Evolutionary conservation across 2,888 invertebrate genomes (phyloP).

Genomic region (Caenorhabditis auriculariae): DNA sequence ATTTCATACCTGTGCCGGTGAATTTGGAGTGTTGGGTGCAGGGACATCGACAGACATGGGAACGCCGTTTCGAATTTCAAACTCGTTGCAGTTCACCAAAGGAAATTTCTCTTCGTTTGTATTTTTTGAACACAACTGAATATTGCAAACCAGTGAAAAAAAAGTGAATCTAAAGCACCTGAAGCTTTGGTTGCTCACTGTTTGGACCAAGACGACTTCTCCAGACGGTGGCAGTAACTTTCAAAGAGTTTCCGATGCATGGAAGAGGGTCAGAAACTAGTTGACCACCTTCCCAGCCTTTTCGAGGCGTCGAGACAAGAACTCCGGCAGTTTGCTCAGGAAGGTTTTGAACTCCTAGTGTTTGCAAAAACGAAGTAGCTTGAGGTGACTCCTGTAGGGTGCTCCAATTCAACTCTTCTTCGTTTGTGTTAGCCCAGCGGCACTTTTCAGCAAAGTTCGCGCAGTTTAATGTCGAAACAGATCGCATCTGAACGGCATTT

Average conservation of each 20-base stretch:
- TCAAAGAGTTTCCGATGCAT: constrained; percentile 33
- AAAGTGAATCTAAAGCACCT: constrained; percentile 16
- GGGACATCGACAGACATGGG: constrained; percentile 42
- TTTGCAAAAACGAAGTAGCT: constrained; percentile 25
- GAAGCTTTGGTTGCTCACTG: constrained; percentile 44
- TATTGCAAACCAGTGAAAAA: background rate
- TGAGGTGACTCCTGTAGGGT: constrained; percentile 22
- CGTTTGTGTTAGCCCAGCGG: constrained; percentile 49
- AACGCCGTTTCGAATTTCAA: constrained; percentile 49
- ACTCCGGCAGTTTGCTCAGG: constrained; percentile 45
- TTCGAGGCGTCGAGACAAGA: constrained; percentile 34
- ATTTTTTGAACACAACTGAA: constrained; percentile 44
- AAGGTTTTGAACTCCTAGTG: constrained; percentile 29
- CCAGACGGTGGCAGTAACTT: constrained; percentile 47
- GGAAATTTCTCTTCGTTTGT: constrained; percentile 42
- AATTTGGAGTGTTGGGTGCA: constrained; percentile 31
- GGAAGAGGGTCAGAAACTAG: constrained; percentile 45
- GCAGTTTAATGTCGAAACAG: constrained; percentile 34
- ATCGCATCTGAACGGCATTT: constrained; percentile 8
- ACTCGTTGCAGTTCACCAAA: constrained; percentile 43
- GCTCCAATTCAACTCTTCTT: constrained; percentile 51
- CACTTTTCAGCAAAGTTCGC: constrained; percentile 34
- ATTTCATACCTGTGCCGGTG: constrained; percentile 35
- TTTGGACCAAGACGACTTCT: constrained; percentile 28
- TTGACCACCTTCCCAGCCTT: constrained; percentile 51